Conservation (phyloP, 1,140 invertebrate species). For the Liolophura sinensis region DNA sequence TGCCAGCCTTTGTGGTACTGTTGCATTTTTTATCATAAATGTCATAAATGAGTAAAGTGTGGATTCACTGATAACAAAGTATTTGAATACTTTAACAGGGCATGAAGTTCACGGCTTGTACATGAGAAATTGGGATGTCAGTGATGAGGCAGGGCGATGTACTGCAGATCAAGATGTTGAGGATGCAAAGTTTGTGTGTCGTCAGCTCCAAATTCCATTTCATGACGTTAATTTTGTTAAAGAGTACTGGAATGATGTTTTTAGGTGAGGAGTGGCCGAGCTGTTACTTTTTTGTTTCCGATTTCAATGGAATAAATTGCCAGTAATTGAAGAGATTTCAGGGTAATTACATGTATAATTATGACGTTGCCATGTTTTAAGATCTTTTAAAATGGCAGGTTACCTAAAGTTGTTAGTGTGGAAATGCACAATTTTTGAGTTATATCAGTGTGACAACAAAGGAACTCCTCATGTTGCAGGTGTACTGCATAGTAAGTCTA, state of each 20-base stretch:
- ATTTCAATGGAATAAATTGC: too few relatives aligned
- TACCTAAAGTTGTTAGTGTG: too few relatives aligned
- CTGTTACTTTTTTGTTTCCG: too few relatives aligned
- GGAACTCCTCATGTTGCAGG: too few relatives aligned
- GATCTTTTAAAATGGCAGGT: too few relatives aligned
- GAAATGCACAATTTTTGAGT: too few relatives aligned
- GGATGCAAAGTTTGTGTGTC: constrained; percentile 83
- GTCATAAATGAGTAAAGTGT: neutral
- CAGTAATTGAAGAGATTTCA: too few relatives aligned
- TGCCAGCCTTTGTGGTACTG: too few relatives aligned
- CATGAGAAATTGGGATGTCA: constrained; percentile 94
- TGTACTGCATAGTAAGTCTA: too few relatives aligned
- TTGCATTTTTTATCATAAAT: neutral
- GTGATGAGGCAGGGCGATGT: constrained; percentile 86
- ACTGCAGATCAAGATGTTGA: constrained; percentile 77
- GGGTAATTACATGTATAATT: too few relatives aligned
- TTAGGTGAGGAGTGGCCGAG: constrained; percentile 66
- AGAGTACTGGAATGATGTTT: constrained; percentile 97
- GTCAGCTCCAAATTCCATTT: constrained; percentile 74
- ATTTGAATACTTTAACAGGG: constrained; percentile 61
- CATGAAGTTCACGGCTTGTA: constrained; percentile 85
- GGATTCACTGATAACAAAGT: neutral
- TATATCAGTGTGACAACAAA: too few relatives aligned
- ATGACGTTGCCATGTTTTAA: too few relatives aligned
- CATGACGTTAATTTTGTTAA: constrained; percentile 86